phyloP scores from a whole-genome alignment of 1,140 invertebrate species.

The Pseudomyrmex pallidus region DNA sequence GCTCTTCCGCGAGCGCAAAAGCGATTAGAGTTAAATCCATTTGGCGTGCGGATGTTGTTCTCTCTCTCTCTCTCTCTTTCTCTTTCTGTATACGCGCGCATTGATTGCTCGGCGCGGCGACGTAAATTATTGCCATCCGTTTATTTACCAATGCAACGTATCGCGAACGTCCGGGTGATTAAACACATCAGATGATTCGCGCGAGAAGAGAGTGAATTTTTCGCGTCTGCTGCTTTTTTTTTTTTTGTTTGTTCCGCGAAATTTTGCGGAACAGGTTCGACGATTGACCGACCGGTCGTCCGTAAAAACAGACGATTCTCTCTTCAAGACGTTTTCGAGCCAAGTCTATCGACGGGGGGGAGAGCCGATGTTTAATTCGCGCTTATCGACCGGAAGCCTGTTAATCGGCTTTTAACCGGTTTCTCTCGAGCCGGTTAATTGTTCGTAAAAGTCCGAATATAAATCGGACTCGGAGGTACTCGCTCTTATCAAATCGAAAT shows the following conservation, averaged over 20 bases:
- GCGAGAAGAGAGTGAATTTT: slow-evolving; percentile 34
- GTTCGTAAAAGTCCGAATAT: too few relatives aligned
- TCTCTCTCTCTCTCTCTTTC: too few relatives aligned
- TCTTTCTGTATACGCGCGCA: slow-evolving; percentile 30
- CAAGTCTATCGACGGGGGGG: too few relatives aligned
- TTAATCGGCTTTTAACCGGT: too few relatives aligned
- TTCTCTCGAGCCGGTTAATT: too few relatives aligned
- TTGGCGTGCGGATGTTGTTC: slow-evolving; percentile 28
- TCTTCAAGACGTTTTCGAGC: too few relatives aligned
- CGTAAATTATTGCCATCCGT: slow-evolving; percentile 57
- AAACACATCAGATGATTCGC: slow-evolving; percentile 45
- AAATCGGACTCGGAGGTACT: neutral
- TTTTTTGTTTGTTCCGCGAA: slow-evolving; percentile 1
- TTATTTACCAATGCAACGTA: slow-evolving; percentile 58
- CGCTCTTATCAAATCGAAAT: neutral
- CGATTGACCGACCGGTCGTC: too few relatives aligned
- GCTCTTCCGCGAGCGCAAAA: slow-evolving; percentile 5
- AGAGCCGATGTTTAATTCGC: too few relatives aligned
- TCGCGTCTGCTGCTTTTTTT: neutral
- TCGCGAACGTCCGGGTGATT: slow-evolving; percentile 26
- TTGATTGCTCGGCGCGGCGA: slow-evolving; percentile 31
- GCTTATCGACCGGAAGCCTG: too few relatives aligned
- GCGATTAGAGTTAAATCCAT: slow-evolving; percentile 63
- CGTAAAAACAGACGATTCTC: too few relatives aligned
- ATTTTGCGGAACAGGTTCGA: slow-evolving; percentile 4